Evolutionary conservation across 2,888 invertebrate genomes (phyloP).

Genomic region (Strigamia crassipes): DNA sequence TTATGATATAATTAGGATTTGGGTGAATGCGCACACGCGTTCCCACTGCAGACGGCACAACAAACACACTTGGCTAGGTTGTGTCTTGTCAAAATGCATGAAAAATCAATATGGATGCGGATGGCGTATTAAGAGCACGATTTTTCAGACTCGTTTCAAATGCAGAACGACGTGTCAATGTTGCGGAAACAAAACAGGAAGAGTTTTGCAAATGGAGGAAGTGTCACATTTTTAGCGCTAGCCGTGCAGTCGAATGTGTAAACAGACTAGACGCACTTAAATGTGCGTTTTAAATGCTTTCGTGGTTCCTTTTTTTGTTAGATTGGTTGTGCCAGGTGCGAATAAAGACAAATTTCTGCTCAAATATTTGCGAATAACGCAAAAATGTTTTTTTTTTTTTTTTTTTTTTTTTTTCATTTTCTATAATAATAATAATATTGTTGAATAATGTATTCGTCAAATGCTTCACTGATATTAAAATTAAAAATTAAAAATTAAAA

Average conservation of each 20-base stretch:
- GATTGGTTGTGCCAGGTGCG: no score
- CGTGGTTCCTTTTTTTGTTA: no score
- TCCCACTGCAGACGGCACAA: background rate
- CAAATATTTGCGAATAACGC: no score
- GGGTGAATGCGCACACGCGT: background rate
- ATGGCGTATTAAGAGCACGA: background rate
- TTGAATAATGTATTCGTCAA: no score
- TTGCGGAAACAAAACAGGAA: conserved; percentile 16
- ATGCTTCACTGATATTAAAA: no score
- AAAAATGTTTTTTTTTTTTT: no score
- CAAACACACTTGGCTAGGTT: background rate
- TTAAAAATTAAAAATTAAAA: no score
- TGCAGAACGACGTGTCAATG: background rate
- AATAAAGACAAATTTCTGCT: no score
- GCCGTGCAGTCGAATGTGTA: background rate
- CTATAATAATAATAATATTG: no score
- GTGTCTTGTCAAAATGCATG: background rate
- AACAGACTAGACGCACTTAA: background rate
- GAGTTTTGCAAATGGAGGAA: conserved; percentile 7
- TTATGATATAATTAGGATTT: conserved; percentile 24
- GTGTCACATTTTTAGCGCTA: background rate
- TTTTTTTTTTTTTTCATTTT: no score
- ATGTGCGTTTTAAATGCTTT: background rate
- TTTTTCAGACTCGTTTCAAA: background rate
- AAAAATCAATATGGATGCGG: conserved; percentile 17